phyloP scores from a whole-genome alignment of 2,888 invertebrate species.

The Pammene fasciana region DNA sequence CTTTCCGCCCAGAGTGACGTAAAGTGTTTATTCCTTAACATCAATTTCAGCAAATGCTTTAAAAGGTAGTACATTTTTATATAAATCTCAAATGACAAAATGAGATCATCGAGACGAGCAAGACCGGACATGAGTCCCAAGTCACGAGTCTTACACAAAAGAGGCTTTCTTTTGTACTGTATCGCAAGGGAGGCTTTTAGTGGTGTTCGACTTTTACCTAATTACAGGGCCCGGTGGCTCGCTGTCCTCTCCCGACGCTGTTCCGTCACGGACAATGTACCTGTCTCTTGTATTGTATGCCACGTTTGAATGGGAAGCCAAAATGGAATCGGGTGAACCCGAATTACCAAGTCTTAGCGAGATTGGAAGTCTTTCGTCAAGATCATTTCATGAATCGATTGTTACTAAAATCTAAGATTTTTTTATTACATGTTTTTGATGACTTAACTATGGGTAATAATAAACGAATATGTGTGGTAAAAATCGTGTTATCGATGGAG shows the following conservation, averaged over 20 bases:
- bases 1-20: no score
- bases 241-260: constrained; percentile 3
- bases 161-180: constrained; percentile 34
- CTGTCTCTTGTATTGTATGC: constrained; percentile 12
- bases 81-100: constrained; percentile 8
- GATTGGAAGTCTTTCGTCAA: constrained; percentile 10
- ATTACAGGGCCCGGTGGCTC: constrained; percentile 25
- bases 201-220: constrained; percentile 39
- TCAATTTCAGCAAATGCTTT: no score
- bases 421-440: no score
- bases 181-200: constrained; percentile 36
- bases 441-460: no score
- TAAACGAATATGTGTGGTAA: no score
- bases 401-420: no score
- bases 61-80: no score
- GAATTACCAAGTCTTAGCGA: background rate
- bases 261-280: constrained; percentile 11
- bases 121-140: constrained; percentile 34
- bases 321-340: background rate
- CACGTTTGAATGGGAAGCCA: constrained; percentile 25
- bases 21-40: no score
- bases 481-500: no score
- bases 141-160: constrained; percentile 34
- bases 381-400: constrained; percentile 9
- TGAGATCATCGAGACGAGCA: constrained; percentile 21